A percentile compares a stretch with the other conserved stretches of the same genome.
Evolutionary conservation across 2,797 vertebrate species (phyloP).

Genomic region (Poecile montanus): DNA sequence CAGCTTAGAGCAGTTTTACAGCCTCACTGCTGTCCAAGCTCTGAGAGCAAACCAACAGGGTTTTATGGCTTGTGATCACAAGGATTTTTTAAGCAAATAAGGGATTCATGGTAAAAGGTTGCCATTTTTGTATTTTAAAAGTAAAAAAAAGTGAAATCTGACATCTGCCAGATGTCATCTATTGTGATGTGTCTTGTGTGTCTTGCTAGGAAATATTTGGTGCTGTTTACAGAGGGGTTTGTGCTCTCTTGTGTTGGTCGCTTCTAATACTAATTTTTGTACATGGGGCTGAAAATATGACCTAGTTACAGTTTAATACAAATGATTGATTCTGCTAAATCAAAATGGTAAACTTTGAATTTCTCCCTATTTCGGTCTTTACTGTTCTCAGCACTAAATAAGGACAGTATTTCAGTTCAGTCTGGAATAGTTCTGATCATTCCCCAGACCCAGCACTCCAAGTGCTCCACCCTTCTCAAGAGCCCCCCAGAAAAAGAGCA

Average conservation of each 20-base stretch:
- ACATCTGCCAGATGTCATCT: neutral
- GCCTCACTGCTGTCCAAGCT: neutral
- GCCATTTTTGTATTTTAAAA: neutral
- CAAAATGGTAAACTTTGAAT: neutral
- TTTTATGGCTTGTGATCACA: neutral
- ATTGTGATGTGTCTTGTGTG: neutral
- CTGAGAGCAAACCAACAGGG: neutral
- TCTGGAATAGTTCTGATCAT: neutral
- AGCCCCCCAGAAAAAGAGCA: neutral
- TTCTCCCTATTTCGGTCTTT: neutral
- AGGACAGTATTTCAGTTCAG: neutral
- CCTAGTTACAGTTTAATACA: neutral
- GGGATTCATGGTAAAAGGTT: neutral
- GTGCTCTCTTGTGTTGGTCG: neutral
- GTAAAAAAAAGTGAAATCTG: neutral
- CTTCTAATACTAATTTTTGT: neutral
- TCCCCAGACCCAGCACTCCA: neutral
- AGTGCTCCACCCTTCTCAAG: neutral
- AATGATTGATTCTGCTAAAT: neutral
- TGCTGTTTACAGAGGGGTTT: neutral
- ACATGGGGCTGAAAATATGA: neutral
- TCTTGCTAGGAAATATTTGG: neutral
- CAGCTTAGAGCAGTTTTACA: constrained; percentile 26
- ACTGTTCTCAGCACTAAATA: neutral
- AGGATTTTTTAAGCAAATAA: constrained; percentile 5